Conservation (phyloP, 2,113 vertebrate genomes). For the Mormoops blainvillei region DNA sequence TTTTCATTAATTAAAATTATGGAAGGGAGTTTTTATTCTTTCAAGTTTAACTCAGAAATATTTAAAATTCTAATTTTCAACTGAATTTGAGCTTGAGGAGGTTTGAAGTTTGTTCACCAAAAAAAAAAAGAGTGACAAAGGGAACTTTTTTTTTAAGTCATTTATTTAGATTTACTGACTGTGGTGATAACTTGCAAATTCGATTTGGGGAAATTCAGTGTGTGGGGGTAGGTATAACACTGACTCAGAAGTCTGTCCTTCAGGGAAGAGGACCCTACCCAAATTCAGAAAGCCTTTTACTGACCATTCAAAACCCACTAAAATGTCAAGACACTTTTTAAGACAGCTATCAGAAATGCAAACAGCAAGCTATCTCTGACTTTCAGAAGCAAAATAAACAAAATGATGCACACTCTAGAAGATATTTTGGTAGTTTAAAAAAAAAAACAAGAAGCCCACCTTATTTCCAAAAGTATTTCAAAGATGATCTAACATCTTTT, state of each 20-base stretch:
- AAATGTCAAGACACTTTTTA: neutral
- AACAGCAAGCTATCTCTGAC: neutral
- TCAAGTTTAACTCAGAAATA: slow-evolving; percentile 38
- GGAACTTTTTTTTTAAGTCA: neutral
- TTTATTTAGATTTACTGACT: slow-evolving; percentile 1
- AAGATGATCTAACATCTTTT: slow-evolving; percentile 13
- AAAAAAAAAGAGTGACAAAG: neutral
- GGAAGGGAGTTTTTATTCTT: neutral
- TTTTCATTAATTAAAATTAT: neutral
- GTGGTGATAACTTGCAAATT: neutral
- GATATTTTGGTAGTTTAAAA: neutral
- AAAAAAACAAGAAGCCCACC: neutral
- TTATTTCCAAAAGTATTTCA: slow-evolving; percentile 45
- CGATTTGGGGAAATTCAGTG: neutral
- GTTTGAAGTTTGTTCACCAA: neutral
- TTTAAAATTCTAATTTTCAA: slow-evolving; percentile 39
- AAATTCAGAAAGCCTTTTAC: neutral
- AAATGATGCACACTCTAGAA: neutral
- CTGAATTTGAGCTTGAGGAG: neutral
- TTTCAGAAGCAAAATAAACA: slow-evolving; percentile 17
- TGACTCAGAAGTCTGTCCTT: neutral
- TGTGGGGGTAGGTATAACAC: neutral
- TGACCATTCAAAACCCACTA: neutral
- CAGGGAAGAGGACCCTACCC: neutral
- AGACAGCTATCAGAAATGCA: neutral